phyloP scores from a whole-genome alignment of 2,888 invertebrate species.

The Creontiades dilutus region DNA sequence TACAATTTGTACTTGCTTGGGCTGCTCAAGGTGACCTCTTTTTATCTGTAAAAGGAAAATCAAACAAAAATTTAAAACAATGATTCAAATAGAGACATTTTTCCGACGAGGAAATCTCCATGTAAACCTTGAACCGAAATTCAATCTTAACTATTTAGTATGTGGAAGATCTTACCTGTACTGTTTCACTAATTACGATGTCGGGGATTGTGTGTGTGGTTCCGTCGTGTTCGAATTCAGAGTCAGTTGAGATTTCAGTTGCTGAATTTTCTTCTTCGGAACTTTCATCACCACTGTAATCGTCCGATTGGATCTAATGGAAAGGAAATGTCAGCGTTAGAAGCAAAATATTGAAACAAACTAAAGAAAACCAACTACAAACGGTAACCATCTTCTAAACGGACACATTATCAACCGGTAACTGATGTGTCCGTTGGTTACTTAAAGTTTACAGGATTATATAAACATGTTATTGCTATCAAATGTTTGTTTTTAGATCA shows the following conservation, averaged over 20 bases:
- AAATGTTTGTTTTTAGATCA: too few relatives aligned
- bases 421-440: too few relatives aligned
- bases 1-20: conserved; percentile 76
- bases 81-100: background rate
- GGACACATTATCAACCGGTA: too few relatives aligned
- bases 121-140: too few relatives aligned
- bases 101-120: too few relatives aligned
- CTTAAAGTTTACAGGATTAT: too few relatives aligned
- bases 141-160: too few relatives aligned
- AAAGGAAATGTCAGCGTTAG: background rate
- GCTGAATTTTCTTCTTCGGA: conserved; percentile 86
- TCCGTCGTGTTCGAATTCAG: conserved; percentile 93
- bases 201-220: conserved; percentile 85
- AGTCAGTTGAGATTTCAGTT: conserved; percentile 95
- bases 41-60: conserved; percentile 72
- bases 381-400: too few relatives aligned
- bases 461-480: too few relatives aligned
- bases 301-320: conserved; percentile 84
- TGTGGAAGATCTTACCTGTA: conserved; percentile 80
- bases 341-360: background rate
- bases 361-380: background rate
- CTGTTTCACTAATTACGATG: conserved; percentile 86
- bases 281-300: conserved; percentile 78
- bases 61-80: background rate
- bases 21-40: conserved; percentile 75